Evolutionary conservation across 2,888 invertebrate species (phyloP), one percentile per base, ranked within the genome.

Genomic region (Polyommatus iphigenia): DNA sequence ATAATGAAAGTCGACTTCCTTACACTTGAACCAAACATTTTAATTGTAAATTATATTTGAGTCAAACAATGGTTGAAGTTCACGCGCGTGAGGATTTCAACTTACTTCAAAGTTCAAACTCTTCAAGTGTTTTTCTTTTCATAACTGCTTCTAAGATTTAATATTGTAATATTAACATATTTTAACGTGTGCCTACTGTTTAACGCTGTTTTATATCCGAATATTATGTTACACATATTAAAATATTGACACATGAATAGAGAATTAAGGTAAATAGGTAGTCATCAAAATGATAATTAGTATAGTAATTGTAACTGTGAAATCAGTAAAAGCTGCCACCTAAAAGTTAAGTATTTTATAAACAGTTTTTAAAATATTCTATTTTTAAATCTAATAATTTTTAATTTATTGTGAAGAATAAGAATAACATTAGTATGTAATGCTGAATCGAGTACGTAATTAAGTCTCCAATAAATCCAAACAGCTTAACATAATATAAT

Each of bases 31-130:
- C 54, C 75, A 54, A 29, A 75, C 54, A 50, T 50, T 50, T 29
- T 54, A 29, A 54, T 46, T 75, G 13, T 29, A 75, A 75, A 75
- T 54, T 75, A 54, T 54, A 29, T 54, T 50, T 73, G 15, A 75
- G 75, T 75, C 29, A 54, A 54, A 75, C 75, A 75, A 75, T 54
- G 24, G 54, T 32, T 73, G 29, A 75, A 75, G 29, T 75, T 75
- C 24, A 46, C 8, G 50, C 29, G 75, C 75, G 54, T 29, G 18
- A 75, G 54, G 75, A 75, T 75, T 75, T 75, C 29, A 29, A 20
- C 46, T 50, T 20, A 18, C 36, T 50, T 54, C 54, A 50, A 46
- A 18, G 32, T 50, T 50, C 50, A 54, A 50, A 75, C 46, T 75
- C 29, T 75, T 24, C 29, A 50, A 75, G 75, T 50, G 75, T 54